Percentiles rank a stretch among this genome's conserved stretches.
These are phyloP conservation scores for Cantharis lateralis DNA, from an alignment of 2,888 invertebrate species.

Conservation along the genomic window DNA sequence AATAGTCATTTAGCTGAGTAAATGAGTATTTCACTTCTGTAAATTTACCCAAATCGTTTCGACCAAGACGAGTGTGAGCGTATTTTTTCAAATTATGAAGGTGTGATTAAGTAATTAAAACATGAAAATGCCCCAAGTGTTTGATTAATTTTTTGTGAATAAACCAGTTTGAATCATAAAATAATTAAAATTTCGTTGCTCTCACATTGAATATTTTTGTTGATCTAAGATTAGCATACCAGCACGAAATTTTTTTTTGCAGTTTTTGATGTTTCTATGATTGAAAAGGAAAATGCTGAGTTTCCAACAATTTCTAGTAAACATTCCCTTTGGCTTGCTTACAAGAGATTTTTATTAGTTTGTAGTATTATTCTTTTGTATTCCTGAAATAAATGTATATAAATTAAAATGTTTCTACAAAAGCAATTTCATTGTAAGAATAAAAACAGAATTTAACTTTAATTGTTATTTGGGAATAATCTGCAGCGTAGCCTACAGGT, in stretches of 20 bases:
- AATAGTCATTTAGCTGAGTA: conserved; percentile 30
- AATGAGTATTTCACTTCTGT: conserved; percentile 27
- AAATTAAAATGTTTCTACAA: background rate
- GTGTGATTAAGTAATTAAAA: background rate
- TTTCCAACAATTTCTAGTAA: background rate
- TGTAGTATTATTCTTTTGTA: background rate
- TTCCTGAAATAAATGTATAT: background rate
- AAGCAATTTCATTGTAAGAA: background rate
- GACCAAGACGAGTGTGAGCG: background rate
- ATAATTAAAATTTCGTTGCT: background rate
- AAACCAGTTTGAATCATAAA: background rate
- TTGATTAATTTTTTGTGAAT: background rate
- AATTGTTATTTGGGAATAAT: background rate
- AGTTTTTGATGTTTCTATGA: background rate
- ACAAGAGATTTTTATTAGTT: background rate
- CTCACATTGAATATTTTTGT: background rate
- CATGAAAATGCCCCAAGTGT: no score
- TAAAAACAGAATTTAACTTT: background rate
- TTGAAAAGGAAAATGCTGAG: background rate
- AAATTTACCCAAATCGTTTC: conserved; percentile 30
- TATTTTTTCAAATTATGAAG: background rate
- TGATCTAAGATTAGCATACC: background rate
- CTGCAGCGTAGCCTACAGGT: conserved; percentile 25
- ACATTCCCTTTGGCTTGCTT: background rate
- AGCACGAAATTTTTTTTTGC: background rate